phyloP scores from a whole-genome alignment of 2,888 invertebrate genomes.

The Drosophila koepferae region DNA sequence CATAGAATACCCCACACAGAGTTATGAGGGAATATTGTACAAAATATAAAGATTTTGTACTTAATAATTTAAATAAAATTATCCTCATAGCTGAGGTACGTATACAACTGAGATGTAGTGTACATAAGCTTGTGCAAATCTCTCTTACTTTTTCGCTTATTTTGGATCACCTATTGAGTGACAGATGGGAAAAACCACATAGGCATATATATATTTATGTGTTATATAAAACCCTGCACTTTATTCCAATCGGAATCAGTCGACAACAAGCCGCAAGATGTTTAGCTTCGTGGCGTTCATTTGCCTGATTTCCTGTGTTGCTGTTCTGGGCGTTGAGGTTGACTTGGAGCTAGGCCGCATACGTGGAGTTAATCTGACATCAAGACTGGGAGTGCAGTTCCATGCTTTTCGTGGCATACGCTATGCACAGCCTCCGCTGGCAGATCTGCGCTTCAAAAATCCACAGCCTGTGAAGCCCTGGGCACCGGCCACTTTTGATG shows the following conservation, averaged over 20 bases:
- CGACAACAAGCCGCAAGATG: constrained; percentile 35
- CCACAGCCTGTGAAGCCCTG: constrained; percentile 86
- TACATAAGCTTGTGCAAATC: neutral
- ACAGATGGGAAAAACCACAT: constrained; percentile 21
- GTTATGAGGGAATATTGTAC: neutral
- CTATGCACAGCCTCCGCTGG: constrained; percentile 81
- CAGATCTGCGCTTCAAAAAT: constrained; percentile 81
- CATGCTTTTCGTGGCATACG: constrained; percentile 83
- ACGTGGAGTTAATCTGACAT: constrained; percentile 68
- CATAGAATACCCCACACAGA: neutral
- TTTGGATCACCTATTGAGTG: constrained; percentile 4
- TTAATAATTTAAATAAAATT: neutral
- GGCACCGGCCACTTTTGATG: constrained; percentile 85
- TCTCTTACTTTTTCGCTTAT: constrained; percentile 7
- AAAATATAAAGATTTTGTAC: neutral
- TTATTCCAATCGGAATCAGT: constrained; percentile 21
- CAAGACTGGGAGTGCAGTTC: constrained; percentile 72
- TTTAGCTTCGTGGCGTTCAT: constrained; percentile 12
- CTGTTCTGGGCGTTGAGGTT: constrained; percentile 60
- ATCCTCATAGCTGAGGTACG: neutral
- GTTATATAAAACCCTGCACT: constrained; percentile 2
- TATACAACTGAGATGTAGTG: neutral
- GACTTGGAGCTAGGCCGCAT: constrained; percentile 78
- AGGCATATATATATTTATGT: constrained; percentile 28
- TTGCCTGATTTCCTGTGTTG: constrained; percentile 23